Base-by-base conservation (phyloP, 2,888 invertebrate genomes). In the Lasioglossum calceatum region DNA sequence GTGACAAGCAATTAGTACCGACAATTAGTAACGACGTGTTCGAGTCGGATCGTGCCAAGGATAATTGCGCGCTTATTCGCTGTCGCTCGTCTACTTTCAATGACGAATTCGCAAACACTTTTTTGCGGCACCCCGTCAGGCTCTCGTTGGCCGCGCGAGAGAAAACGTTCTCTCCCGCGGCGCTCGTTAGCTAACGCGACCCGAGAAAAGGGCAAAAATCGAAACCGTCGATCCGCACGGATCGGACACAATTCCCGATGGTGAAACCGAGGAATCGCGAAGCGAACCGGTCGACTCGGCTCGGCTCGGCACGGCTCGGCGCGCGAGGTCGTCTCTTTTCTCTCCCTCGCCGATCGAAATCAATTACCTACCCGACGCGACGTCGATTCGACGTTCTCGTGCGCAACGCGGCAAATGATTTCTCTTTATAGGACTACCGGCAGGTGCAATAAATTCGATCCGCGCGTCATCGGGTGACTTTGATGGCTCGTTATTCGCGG, bases 1-100 rank as follows among this genome's bases (percentile, higher is more conserved):
- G 88, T 88, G 91, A 90, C 90, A 87, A 87, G 91, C 88, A 91
- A 91, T 91, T 91, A 91, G 91, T 82, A 84, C 32, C 79, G 81
- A 87, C 91, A 91, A 91, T 91, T 91, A 91, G 91, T 74, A 76
- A 76, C 85, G 74, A 77, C 86, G 82, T 81, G 87, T 83, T 84
- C 84, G 82, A 39, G 74, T 61, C 50, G 79, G 87, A 90, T 83
- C 85, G 82, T 80, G 90, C 84, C 91, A 91, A 91, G 91, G 91
- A 91, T 91, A 90, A 86, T 85, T 90, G 85, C 84, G 79, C 86
- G 91, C 75, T 86, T 79, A 86, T 87, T 87, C 89, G 74, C 39
- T 88, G 74, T 39, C 85, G 81, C 79, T 90, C 87, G 86, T 77
- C 88, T 85, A 91, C 84, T 81, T 78, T 91, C 87, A 88, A 82